These are phyloP conservation scores for Antheraea yamamai DNA, from an alignment of 2,888 invertebrate species.

Conservation along the genomic window DNA sequence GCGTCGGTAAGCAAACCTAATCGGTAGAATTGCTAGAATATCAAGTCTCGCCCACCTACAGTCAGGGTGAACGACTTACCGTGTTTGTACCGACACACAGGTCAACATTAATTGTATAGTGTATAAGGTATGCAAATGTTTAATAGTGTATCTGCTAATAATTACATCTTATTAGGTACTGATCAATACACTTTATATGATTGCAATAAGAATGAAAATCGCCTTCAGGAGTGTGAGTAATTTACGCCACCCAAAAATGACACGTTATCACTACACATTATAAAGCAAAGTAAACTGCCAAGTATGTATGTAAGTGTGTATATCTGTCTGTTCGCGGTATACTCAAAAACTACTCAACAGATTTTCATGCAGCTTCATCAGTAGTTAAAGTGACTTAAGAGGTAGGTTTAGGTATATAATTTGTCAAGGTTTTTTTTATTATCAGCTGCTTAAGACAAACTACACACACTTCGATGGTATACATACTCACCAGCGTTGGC, in stretches of 20 bases:
- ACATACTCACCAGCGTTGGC: no score
- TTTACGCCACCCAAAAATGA: neutral
- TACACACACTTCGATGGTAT: no score
- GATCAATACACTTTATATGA: neutral
- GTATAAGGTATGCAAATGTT: conserved; percentile 2
- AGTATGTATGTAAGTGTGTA: no score
- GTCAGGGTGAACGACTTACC: conserved; percentile 14
- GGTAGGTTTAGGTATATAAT: no score
- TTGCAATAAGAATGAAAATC: neutral
- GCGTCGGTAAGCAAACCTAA: conserved; percentile 4
- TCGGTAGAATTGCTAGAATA: conserved; percentile 2
- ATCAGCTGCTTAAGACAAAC: no score
- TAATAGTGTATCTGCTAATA: neutral
- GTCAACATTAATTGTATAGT: neutral
- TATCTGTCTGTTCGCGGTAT: no score
- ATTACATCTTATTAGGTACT: neutral
- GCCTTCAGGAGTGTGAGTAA: neutral
- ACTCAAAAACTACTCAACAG: no score
- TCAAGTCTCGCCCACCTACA: conserved; percentile 9
- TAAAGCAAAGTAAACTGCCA: no score
- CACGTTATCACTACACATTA: no score
- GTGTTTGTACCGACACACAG: neutral
- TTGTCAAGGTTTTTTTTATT: no score
- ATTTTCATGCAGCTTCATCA: no score
- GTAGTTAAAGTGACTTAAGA: no score